phyloP scores from a whole-genome alignment of 2,888 invertebrate species.

The Thymelicus lineola region DNA sequence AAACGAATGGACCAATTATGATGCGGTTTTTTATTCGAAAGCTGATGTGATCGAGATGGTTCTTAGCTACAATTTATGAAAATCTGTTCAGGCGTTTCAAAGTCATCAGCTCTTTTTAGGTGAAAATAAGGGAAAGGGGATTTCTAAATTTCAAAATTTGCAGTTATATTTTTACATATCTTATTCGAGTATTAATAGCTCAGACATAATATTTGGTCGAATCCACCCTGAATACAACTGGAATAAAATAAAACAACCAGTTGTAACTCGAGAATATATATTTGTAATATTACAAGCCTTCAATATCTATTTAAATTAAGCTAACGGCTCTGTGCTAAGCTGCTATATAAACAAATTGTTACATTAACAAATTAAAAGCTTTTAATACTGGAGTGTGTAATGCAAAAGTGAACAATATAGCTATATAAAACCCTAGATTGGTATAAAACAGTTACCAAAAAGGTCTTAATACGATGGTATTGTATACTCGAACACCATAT shows the following conservation, averaged over 20 bases:
- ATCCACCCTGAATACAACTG: no score
- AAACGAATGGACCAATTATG: no score
- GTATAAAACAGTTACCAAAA: slow-evolving; percentile 43
- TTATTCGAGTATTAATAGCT: no score
- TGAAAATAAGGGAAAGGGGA: no score
- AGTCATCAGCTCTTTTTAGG: no score
- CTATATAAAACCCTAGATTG: slow-evolving; percentile 20
- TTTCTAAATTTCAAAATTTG: no score
- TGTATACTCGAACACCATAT: slow-evolving; percentile 31
- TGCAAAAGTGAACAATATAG: slow-evolving; percentile 17
- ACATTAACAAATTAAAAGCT: slow-evolving; percentile 43
- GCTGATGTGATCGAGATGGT: no score
- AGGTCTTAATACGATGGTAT: slow-evolving; percentile 12
- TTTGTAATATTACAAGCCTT: slow-evolving; percentile 41
- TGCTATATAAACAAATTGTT: slow-evolving; percentile 43
- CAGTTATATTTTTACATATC: no score
- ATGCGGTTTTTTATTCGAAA: no score
- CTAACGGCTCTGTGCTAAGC: slow-evolving; percentile 43
- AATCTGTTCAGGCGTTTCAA: no score
- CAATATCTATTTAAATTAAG: slow-evolving; percentile 2
- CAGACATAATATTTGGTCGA: no score
- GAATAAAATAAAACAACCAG: slow-evolving; percentile 52
- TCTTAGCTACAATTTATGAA: no score
- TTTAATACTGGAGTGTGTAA: slow-evolving; percentile 45
- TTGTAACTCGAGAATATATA: slow-evolving; percentile 46